Evolutionary conservation across 2,888 invertebrate species (phyloP).

Genomic region (Drosophila birchii): DNA sequence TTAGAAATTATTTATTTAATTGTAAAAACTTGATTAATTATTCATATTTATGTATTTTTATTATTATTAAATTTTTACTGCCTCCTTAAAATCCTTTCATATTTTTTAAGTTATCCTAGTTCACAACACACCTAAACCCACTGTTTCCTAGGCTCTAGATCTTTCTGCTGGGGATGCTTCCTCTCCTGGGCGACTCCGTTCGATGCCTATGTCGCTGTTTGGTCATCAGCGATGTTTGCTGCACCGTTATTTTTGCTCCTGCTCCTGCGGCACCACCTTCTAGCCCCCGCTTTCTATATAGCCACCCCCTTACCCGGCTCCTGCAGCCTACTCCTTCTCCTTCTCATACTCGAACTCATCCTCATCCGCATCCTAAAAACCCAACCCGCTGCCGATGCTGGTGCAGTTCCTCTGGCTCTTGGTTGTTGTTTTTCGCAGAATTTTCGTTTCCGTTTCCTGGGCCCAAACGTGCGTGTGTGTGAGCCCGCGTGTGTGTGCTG

Average conservation of each 20-base stretch:
- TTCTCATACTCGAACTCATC: slow-evolving; percentile 29
- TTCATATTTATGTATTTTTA: too few relatives aligned
- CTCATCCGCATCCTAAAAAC: slow-evolving; percentile 41
- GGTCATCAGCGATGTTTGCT: slow-evolving; percentile 79
- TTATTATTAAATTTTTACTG: too few relatives aligned
- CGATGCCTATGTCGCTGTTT: slow-evolving; percentile 55
- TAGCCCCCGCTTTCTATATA: slow-evolving; percentile 8
- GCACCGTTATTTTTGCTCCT: slow-evolving; percentile 76
- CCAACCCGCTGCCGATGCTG: slow-evolving; percentile 16
- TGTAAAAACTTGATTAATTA: not conserved
- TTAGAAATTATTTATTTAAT: not conserved
- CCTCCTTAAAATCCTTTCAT: not conserved
- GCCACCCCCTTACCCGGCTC: slow-evolving; percentile 45
- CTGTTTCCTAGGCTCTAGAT: slow-evolving; percentile 31
- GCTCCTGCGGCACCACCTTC: slow-evolving; percentile 65
- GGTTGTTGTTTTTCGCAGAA: slow-evolving; percentile 80
- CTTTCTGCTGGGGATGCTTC: slow-evolving; percentile 26
- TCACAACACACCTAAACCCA: slow-evolving; percentile 6
- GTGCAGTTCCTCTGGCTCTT: slow-evolving; percentile 41
- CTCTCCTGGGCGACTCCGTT: slow-evolving; percentile 40
- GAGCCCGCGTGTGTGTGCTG: slow-evolving; percentile 53
- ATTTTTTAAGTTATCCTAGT: too few relatives aligned
- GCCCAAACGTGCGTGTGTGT: slow-evolving; percentile 69
- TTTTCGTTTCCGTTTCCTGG: slow-evolving; percentile 81
- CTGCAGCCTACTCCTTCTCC: slow-evolving; percentile 39